Base-by-base conservation (phyloP, 1,140 invertebrate genomes). In the Pseudomyrmex pallidus region DNA sequence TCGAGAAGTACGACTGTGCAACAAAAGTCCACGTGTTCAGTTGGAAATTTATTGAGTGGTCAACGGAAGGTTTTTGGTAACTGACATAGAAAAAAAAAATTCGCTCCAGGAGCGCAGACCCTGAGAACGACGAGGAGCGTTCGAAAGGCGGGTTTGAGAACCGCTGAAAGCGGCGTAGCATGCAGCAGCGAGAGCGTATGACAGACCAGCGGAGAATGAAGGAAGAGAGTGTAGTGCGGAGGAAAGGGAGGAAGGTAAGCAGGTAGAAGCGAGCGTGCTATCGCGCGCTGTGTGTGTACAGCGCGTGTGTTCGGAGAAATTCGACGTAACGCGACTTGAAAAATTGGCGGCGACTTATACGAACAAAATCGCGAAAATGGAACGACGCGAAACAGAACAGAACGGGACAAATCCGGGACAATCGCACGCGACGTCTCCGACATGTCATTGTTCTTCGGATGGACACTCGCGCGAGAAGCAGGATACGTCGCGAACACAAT, bases 221-320 rank as follows among this genome's bases (percentile, higher is more conserved):
- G 54, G 61, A 44, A 2, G 72, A 52, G 59, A 57, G 17, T 12
- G 20, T 12, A 2, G 1, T 15, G 52, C 2, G 52, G 15, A n/a
- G n/a, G 22, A 48, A 1, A 15, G 9, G 25, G 8, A 20, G 17
- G 15, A 46, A 50, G 10, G 25, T 12, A 46, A 61, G 76, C 35
- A 63, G 77, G 56, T 63, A 48, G 48, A 63, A 66, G 54, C 52
- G 74, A 82, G 66, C 48, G 35, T 83, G 77, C 57, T 20, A 44
- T 2, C 20, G 57, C 25, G 35, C 10, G 25, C 13, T 50, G n/a
- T 17, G 61, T 62, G 52, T 61, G 20, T 50, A 35, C 35, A 35
- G 35, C 35, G 35, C 35, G 35, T 7, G 70, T 74, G 54, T 66
- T 66, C 57, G 80, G 70, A 84, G 82, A 90, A 83, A 78, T 88